Percentiles rank a stretch among this genome's conserved stretches.
Conservation (phyloP, 2,888 invertebrate genomes). For the Agapetus fuscipes region DNA sequence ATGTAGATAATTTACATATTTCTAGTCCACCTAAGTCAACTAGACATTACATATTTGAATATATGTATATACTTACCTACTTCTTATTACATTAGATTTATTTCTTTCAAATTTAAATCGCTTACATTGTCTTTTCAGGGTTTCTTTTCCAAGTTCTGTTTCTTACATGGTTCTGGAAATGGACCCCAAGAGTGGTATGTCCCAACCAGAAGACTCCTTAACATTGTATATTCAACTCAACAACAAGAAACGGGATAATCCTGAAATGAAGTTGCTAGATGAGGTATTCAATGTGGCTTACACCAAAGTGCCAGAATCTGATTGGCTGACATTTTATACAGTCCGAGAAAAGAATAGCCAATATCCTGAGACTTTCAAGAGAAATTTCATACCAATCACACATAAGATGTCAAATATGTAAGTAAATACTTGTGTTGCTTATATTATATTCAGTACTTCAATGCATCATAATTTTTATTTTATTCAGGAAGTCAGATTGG, state of each 20-base stretch:
- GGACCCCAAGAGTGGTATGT: conserved; percentile 84
- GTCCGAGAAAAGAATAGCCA: conserved; percentile 3
- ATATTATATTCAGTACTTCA: not conserved
- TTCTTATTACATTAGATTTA: not conserved
- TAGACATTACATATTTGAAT: not conserved
- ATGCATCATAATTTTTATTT: not conserved
- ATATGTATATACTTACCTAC: no score
- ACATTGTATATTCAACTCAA: conserved; percentile 39
- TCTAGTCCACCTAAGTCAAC: not conserved
- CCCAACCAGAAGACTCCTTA: conserved; percentile 84
- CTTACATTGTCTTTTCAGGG: conserved; percentile 41
- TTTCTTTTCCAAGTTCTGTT: conserved; percentile 78
- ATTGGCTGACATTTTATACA: conserved; percentile 5
- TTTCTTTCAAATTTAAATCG: not conserved
- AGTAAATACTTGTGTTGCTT: no score
- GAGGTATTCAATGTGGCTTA: not conserved
- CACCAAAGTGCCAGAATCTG: conserved; percentile 1
- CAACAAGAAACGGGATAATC: not conserved
- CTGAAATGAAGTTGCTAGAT: not conserved
- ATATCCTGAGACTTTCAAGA: no score
- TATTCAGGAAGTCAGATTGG: conserved; percentile 58
- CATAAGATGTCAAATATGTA: conserved; percentile 36
- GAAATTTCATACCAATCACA: no score
- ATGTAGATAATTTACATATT: not conserved
- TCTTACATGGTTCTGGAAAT: conserved; percentile 92